These are phyloP conservation scores for Ornithorhynchus anatinus DNA, from an alignment of 2,113 vertebrate species.

Conservation along the genomic window DNA sequence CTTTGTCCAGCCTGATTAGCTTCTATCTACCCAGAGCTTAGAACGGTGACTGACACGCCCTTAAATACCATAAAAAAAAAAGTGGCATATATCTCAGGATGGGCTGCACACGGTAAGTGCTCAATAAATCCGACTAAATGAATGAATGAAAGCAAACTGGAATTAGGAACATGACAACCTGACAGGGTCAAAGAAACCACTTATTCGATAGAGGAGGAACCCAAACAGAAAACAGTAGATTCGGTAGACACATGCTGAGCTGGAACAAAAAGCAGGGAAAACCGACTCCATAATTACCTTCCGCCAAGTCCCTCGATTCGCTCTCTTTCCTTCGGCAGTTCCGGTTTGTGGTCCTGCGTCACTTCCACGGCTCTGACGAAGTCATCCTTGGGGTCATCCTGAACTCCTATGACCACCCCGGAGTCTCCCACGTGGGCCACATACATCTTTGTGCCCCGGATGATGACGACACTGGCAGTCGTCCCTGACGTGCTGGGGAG, in stretches of 20 bases:
- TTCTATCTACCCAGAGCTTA: too few relatives aligned
- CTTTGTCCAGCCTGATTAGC: too few relatives aligned
- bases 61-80: too few relatives aligned
- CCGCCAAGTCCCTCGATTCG: conserved; percentile 96
- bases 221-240: conserved; percentile 25
- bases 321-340: conserved; percentile 93
- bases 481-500: conserved; percentile 96
- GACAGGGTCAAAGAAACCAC: background rate
- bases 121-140: background rate
- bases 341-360: conserved; percentile 97
- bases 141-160: background rate
- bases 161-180: background rate
- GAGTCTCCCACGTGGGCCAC: conserved; percentile 97
- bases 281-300: conserved; percentile 83
- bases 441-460: conserved; percentile 91
- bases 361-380: conserved; percentile 90
- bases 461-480: conserved; percentile 94
- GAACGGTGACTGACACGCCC: too few relatives aligned
- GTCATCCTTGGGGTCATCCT: conserved; percentile 86
- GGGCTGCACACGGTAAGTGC: too few relatives aligned
- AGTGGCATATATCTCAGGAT: too few relatives aligned
- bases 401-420: conserved; percentile 91
- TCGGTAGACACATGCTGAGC: conserved; percentile 7
- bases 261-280: conserved; percentile 39
- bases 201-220: background rate